Base-by-base conservation (phyloP, 2,888 invertebrate species). In the Mactromeris polynyma region DNA sequence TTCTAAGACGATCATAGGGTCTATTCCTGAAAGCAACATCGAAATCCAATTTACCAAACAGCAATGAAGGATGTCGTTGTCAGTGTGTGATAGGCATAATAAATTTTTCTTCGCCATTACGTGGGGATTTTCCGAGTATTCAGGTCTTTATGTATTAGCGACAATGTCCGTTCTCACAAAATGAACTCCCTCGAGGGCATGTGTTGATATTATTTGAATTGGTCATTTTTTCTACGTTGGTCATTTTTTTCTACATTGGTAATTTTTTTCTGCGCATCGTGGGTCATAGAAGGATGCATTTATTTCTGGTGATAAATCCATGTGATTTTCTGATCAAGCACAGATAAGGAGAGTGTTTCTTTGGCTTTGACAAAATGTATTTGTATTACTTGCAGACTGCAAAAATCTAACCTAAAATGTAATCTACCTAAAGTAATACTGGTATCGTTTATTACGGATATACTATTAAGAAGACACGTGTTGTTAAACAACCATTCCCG, bases 41-140 rank as follows among this genome's bases (percentile, higher is more conserved):
- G 87, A 93, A 95, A 95, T 95, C 94, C 92, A 95, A 95, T 95
- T 95, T 94, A 91, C 93, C 90, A 94, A 94, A 93, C 92, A 93
- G 89, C 93, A 92, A 90, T 85, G 88, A 89, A 92, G 91, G 86
- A 90, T 81, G 93, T 92, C 93, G 91, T 89, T 94, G 91, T 86
- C 89, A 85, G 87, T 86, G 69, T 82, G 83, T 84, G 89, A 89
- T 85, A 89, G 46, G 86, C 91, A 90, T 91, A 91, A 93, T 92
- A 91, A 92, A 94, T 93, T 94, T 93, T 93, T 91, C 89, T 90
- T 86, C 88, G 88, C 90, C 91, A 93, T 90, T 94, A 93, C 92
- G 83, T 89, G 88, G 86, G 36, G 87, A 89, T 86, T 89, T 90
- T 89, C 88, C 82, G 73, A 33, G 84, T 85, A 86, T 89, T 86